Evolutionary conservation across 2,797 vertebrate species (phyloP), one percentile per base, ranked within the genome.

Genomic region (Tokudaia tokunoshimensis): DNA sequence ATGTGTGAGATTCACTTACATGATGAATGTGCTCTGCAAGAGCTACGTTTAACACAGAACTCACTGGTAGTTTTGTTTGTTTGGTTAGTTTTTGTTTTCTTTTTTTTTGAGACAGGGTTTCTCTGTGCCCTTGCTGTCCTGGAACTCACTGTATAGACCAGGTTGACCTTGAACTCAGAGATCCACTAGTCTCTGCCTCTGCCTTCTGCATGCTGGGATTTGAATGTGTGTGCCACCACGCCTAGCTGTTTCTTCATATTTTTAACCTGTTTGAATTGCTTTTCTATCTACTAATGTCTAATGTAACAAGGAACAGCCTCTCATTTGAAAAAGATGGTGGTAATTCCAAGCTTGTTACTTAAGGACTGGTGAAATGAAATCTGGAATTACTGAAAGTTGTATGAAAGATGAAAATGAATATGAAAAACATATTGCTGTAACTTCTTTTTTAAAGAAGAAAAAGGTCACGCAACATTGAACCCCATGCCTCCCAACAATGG

Each of bases 261-360:
- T 95, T 87, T 93, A 94, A 88, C 5, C 83, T 67, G 57, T 92
- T 70, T 91, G 37, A 95, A 94, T 86, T 84, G 24, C 70, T 92
- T 89, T 89, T 82, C 63, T 31, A 91, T 65, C 92, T 85, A 86
- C 57, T 94, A 7, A 94, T 67, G 17, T 89, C n/a, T 90, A 92
- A 67, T 37, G 41, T 79, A 72, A 79, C 9, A 91, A 89, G 26
- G 31, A 50, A 22, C 15, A 90, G 41, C 65, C 24, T 83, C 14
- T 84, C 24, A 65, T 95, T 17, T 96, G 82, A 97, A 95, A 95
- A 92, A 94, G 52, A 63, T n/a, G 20, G 34, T 41, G 26, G 29
- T 83, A 0, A 81, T 31, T n/a, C 31, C 3, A 82, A 88, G n/a
- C 17, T 95, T 93, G 79, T 26, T n/a, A 82, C 7, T 12, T 82